Percentiles rank a stretch among this genome's conserved stretches.
Evolutionary conservation across 2,113 vertebrate species (phyloP).

Genomic region (Oophaga pumilio): DNA sequence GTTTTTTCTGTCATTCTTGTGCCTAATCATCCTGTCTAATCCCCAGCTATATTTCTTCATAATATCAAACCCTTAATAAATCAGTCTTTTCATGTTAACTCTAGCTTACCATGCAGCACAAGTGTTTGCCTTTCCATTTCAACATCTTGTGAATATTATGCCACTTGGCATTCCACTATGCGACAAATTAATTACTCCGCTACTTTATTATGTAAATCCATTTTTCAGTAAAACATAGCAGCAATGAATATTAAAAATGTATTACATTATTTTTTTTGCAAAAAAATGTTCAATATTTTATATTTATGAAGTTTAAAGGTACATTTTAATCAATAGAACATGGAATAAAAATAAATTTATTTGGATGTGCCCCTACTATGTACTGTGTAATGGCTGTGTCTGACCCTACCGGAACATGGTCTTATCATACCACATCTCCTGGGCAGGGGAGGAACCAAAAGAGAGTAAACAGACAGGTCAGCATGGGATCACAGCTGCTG

Average conservation of each 20-base stretch:
- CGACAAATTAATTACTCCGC: neutral
- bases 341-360: too few relatives aligned
- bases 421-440: too few relatives aligned
- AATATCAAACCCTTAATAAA: constrained; percentile 45
- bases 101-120: neutral
- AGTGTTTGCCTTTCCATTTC: constrained; percentile 1
- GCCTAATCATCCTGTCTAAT: constrained; percentile 52
- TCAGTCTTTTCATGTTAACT: constrained; percentile 41
- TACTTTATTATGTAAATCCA: neutral
- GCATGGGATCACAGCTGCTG: too few relatives aligned
- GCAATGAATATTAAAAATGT: neutral
- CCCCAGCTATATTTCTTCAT: constrained; percentile 42
- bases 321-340: too few relatives aligned
- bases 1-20: constrained; percentile 50
- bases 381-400: too few relatives aligned
- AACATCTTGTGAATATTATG: neutral
- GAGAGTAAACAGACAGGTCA: too few relatives aligned
- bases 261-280: neutral
- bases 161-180: neutral
- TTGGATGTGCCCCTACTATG: too few relatives aligned
- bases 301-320: too few relatives aligned
- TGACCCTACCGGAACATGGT: too few relatives aligned
- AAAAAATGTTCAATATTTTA: too few relatives aligned
- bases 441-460: too few relatives aligned
- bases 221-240: neutral